A percentile compares a stretch with the other conserved stretches of the same genome.
phyloP scores from a whole-genome alignment of 2,888 invertebrate species.

The Stomorhina lunata region DNA sequence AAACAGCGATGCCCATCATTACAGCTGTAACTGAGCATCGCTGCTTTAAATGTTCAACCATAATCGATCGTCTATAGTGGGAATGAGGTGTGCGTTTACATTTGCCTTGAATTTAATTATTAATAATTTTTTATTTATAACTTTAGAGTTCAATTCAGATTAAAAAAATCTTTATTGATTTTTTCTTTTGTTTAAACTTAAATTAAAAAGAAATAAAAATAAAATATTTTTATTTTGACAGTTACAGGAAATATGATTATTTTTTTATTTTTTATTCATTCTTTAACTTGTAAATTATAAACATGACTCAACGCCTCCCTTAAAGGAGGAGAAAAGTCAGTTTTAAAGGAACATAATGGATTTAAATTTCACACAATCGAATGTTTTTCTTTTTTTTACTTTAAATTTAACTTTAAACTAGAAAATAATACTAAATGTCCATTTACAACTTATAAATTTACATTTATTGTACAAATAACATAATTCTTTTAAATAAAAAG shows the following conservation, averaged over 20 bases:
- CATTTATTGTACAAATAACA: slow-evolving; percentile 59
- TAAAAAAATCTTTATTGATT: not conserved
- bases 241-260: slow-evolving; percentile 56
- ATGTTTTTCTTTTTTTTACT: too few relatives aligned
- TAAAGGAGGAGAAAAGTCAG: slow-evolving; percentile 30
- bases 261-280: slow-evolving; percentile 21
- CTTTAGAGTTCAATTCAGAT: slow-evolving; percentile 21
- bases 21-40: too few relatives aligned
- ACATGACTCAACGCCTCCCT: slow-evolving; percentile 32
- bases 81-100: slow-evolving; percentile 39
- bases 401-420: too few relatives aligned
- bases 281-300: slow-evolving; percentile 55
- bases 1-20: too few relatives aligned
- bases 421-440: slow-evolving; percentile 57
- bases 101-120: slow-evolving; percentile 26
- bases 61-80: not conserved
- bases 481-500: slow-evolving; percentile 22
- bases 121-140: not conserved
- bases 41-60: too few relatives aligned
- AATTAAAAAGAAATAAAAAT: slow-evolving; percentile 42
- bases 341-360: slow-evolving; percentile 66
- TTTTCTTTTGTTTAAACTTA: slow-evolving; percentile 40
- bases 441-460: slow-evolving; percentile 61
- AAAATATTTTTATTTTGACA: slow-evolving; percentile 44
- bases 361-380: slow-evolving; percentile 60